Base-by-base conservation (phyloP, 2,113 vertebrate genomes). In the Vombatus ursinus region DNA sequence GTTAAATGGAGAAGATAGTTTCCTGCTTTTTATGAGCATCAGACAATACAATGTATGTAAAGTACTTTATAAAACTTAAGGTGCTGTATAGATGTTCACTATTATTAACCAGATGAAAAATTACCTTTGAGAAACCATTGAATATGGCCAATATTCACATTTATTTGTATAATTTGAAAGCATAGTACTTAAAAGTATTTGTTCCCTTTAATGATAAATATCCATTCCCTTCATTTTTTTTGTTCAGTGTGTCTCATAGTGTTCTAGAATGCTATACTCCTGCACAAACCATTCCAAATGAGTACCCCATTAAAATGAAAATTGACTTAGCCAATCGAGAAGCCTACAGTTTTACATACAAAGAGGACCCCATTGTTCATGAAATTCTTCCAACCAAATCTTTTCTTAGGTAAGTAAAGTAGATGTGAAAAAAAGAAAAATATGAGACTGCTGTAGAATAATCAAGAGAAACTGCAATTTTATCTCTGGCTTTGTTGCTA, bases 311-410 rank as follows among this genome's bases (percentile, higher is more conserved):
- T 92, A 99, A 96, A 96, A 94, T 99, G 97, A 99, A 98, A 93
- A 99, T 99, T 50, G 99, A 99, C 48, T 98, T 98, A 24, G 99
- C 99, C 93, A 93, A 97, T 91, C 98, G 98, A 89, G 96, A 97
- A 0, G 98, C 98, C 0, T 98, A 98, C 0, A 37, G 84, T 91
- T 99, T 99, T 99, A 99, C 97, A 91, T 99, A 99, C 98, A 99
- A 98, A 96, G 98, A 99, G 92, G 99, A 99, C 97, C 99, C 99
- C 0, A 95, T 99, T 98, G 99, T 99, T 98, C 98, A 98, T 97
- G 99, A 98, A 98, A 99, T 99, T 98, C 98, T 99, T 96, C 99
- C 99, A 0, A 98, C 99, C 16, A 99, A 99, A 98, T 99, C 99
- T 98, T 99, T 99, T 57, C 98, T 99, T 97, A 99, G 99, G 99